Evolutionary conservation across 2,797 vertebrate species (phyloP).

Genomic region (Platyrinchus mystaceus): DNA sequence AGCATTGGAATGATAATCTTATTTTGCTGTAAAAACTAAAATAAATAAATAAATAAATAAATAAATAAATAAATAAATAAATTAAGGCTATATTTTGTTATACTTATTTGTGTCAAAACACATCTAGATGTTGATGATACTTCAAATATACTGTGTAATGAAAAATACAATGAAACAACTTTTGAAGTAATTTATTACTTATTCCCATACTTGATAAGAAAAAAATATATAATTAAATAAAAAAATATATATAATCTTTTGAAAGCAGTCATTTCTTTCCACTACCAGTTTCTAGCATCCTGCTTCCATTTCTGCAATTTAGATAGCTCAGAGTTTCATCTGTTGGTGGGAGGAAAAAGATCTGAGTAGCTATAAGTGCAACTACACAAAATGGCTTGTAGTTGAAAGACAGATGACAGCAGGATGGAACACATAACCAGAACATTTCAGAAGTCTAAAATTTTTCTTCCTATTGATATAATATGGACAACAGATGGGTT

Average conservation of each 20-base stretch:
- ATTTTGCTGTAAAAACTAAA: neutral
- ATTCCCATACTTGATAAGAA: neutral
- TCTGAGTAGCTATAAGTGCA: neutral
- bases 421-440: constrained; percentile 15
- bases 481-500: constrained; percentile 63
- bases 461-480: constrained; percentile 56
- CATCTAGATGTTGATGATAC: neutral
- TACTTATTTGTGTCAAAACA: neutral
- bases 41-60: too few relatives aligned
- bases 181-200: neutral
- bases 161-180: neutral
- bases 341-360: neutral
- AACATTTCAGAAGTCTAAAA: constrained; percentile 51
- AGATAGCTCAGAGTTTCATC: neutral
- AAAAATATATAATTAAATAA: neutral
- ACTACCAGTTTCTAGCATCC: neutral
- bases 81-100: neutral
- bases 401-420: constrained; percentile 63
- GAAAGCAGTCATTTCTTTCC: neutral
- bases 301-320: neutral
- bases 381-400: neutral
- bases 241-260: neutral
- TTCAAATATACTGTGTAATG: neutral
- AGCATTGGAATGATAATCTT: neutral
- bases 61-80: neutral